Evolutionary conservation across 2,888 invertebrate species (phyloP).

Genomic region (Cryptus armator): DNA sequence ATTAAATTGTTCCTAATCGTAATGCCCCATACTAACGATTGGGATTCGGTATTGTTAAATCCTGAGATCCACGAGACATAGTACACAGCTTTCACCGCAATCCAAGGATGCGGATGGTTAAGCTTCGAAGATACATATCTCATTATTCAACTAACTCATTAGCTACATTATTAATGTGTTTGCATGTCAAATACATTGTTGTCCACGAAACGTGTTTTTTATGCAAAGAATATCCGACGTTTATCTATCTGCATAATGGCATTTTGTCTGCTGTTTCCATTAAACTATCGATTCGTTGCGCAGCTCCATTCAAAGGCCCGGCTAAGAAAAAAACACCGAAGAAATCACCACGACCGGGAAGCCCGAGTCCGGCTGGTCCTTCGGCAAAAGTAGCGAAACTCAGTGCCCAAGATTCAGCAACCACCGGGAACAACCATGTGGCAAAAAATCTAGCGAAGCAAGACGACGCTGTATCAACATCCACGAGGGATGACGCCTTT

Average conservation of each 20-base stretch:
- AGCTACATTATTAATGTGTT: no score
- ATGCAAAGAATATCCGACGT: no score
- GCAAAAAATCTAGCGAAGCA: slow-evolving; percentile 34
- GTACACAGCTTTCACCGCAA: no score
- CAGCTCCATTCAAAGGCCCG: slow-evolving; percentile 74
- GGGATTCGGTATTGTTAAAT: neutral
- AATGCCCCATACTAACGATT: neutral
- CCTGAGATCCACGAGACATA: no score
- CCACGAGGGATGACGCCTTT: slow-evolving; percentile 89
- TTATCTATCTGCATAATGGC: no score
- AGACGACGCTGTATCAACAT: slow-evolving; percentile 57
- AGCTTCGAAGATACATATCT: no score
- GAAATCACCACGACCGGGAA: slow-evolving; percentile 52
- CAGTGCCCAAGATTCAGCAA: slow-evolving; percentile 11
- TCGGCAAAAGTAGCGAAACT: slow-evolving; percentile 44
- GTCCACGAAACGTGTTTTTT: no score
- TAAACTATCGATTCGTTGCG: neutral
- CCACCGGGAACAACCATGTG: slow-evolving; percentile 34
- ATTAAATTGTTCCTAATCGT: neutral
- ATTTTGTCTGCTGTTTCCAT: no score
- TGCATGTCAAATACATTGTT: no score
- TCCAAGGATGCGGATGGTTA: neutral
- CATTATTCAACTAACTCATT: no score
- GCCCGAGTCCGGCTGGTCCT: slow-evolving; percentile 52
- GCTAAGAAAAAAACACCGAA: slow-evolving; percentile 61